Percentiles rank a stretch among this genome's conserved stretches.
phyloP scores from a whole-genome alignment of 1,140 invertebrate species.

The Drosophila quadrilineata region DNA sequence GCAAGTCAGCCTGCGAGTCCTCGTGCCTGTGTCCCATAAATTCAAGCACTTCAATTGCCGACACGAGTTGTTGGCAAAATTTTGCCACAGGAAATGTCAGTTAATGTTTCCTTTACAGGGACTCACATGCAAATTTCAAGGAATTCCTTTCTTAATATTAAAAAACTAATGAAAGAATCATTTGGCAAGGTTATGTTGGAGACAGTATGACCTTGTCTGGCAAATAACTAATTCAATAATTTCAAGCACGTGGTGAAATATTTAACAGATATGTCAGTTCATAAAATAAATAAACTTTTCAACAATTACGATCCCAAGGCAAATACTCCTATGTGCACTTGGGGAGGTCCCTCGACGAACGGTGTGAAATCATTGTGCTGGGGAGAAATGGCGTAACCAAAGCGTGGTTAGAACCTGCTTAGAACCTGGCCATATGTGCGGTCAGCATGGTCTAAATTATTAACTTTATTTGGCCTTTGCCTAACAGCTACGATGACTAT shows the following conservation, averaged over 20 bases:
- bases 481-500: slow-evolving; percentile 22
- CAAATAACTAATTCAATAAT: no score
- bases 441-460: slow-evolving; percentile 53
- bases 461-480: slow-evolving; percentile 51
- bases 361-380: slow-evolving; percentile 22
- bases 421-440: slow-evolving; percentile 46
- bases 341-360: slow-evolving; percentile 6
- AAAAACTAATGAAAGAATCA: no score
- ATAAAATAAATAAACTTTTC: slow-evolving; percentile 30
- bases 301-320: slow-evolving; percentile 3
- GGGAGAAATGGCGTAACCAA: not conserved
- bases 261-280: slow-evolving; percentile 28
- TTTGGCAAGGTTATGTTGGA: no score
- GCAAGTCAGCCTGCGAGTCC: not conserved
- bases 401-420: not conserved
- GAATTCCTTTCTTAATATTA: not conserved
- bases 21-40: slow-evolving; percentile 24
- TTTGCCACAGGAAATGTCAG: no score
- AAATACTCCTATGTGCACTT: not conserved
- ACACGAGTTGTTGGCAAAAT: not conserved
- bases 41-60: slow-evolving; percentile 6
- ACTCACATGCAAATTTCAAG: not conserved
- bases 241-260: not conserved
- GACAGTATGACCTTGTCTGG: no score
- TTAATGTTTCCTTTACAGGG: no score